Evolutionary conservation across 92 coral and sea anemone species (phyloP), one percentile per base, ranked within the genome.

Genomic region (Zoanthus sansibaricus): DNA sequence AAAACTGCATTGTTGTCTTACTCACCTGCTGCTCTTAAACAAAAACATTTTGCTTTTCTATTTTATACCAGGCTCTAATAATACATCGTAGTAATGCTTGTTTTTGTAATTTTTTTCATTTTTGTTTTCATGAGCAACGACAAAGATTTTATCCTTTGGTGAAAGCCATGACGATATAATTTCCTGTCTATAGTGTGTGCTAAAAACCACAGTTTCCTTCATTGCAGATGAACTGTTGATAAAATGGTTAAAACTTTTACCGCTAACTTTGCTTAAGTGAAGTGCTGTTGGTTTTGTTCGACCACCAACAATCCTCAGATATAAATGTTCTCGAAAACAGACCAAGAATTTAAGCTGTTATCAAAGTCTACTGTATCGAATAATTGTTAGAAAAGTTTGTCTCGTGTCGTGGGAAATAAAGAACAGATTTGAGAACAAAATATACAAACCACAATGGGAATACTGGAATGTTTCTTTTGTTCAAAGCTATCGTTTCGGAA

Each of bases 11-110:
- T 67, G 75, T 80, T 80, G 55, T 44, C 73, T 5, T 75, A 1
- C 14, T 46, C 75, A 66, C 85, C 85, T 66, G 85, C 85, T 80
- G 85, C n/a, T 42, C 45, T 14, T 14, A 46, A 80, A 80, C 85
- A 42, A 46, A 64, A 80, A 66, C 46, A 80, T 44, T n/a, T 80
- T 67, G 56, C 75, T 46, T 80, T 80, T 17, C 9, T 18, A 44
- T 12, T 66, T 67, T 66, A 46, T 67, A 44, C 51, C 25, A 9
- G 48, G 13, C 25, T 62, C 45, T 61, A 46, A 76, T 49, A 76
- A 51, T 3, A 42, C 66, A 76, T 25, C 21, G 9, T 9, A 51
- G 45, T 44, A 59, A 42, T 10, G 6, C 49, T 15, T 68, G 59
- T 46, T 47, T 46, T 52, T 12, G 52, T 31, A 13, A 59, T 30